These are phyloP conservation scores for Lampris incognitus DNA, from an alignment of 2,113 vertebrate species.

Conservation along the genomic window DNA sequence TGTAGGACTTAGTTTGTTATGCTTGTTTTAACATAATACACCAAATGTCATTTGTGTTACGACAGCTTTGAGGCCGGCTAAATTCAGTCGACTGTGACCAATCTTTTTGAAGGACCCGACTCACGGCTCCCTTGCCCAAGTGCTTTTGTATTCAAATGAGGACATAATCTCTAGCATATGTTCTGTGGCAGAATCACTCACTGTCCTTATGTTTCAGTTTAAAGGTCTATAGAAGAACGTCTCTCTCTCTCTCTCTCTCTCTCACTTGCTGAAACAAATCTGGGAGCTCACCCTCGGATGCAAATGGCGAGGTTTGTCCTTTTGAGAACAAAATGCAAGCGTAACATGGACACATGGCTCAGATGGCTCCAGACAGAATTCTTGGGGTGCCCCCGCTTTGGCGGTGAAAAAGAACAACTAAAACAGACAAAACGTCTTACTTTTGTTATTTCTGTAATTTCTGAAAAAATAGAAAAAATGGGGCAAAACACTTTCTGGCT, in stretches of 20 bases:
- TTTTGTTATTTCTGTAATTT: conserved; percentile 83
- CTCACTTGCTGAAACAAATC: conserved; percentile 71
- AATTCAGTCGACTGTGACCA: conserved; percentile 71
- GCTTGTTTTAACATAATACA: conserved; percentile 63
- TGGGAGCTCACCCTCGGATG: conserved; percentile 76
- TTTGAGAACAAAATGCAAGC: conserved; percentile 68
- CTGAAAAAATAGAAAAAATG: conserved; percentile 64
- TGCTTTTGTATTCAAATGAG: conserved; percentile 84
- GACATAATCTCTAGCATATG: conserved; percentile 81
- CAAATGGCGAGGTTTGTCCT: conserved; percentile 73
- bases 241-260: conserved; percentile 54
- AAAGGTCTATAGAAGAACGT: conserved; percentile 77
- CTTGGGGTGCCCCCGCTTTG: conserved; percentile 73
- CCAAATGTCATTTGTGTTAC: conserved; percentile 58
- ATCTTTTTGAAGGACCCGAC: conserved; percentile 64
- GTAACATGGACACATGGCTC: conserved; percentile 71
- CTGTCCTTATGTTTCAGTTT: conserved; percentile 63
- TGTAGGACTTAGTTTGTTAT: conserved; percentile 48
- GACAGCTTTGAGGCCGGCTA: conserved; percentile 54
- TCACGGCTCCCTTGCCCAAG: conserved; percentile 54
- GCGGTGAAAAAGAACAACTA: conserved; percentile 66
- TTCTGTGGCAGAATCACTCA: conserved; percentile 65
- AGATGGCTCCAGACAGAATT: conserved; percentile 77
- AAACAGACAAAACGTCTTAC: conserved; percentile 74
- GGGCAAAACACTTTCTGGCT: conserved; percentile 81